Base-by-base conservation (phyloP, 2,113 vertebrate species). In the Gopherus evgoodei region DNA sequence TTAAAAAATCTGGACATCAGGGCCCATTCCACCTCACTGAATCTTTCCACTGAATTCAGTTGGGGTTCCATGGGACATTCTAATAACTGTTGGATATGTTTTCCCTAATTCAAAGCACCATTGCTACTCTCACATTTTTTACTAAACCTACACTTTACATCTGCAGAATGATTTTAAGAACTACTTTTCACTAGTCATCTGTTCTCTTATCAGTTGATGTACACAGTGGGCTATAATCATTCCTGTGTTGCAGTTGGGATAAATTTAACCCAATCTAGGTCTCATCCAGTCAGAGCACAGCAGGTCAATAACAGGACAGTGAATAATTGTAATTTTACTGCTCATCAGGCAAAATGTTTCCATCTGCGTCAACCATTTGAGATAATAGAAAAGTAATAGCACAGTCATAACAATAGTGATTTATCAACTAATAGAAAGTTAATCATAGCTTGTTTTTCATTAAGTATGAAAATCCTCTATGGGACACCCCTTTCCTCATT, bases 211-310 rank as follows among this genome's bases (percentile, higher is more conserved):
- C 35, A n/a, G 24, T 47, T 81, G 53, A 81, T 88, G 83, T 8
- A 0, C 56, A 1, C 72, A 10, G 5, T 13, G 83, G 4, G 4
- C 84, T 25, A 44, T 57, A 72, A 4, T 90, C 50, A 25, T 25
- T 53, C 7, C 27, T 4, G 0, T 81, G 2, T 86, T 80, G 7
- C 8, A 81, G 22, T 3, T 53, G 2, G 9, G 21, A 81, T 81
- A 22, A 84, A 49, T 52, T 59, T 59, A 59, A 59, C 27, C 12
- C 57, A 59, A 6, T 59, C 57, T 59, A 29, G 29, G 27, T 59
- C 35, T 84, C 22, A 56, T 5, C 8, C 42, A 35, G 0, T 49
- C 14, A 49, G 38, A 88, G 59, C 35, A 16, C 6, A 76, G 6
- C 38, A 31, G 3, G 13, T 78, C 38, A 57, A 1, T 11, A 12